Evolutionary conservation across 2,888 invertebrate genomes (phyloP), one percentile per base, ranked within the genome.

Genomic region (Nebria brevicollis): DNA sequence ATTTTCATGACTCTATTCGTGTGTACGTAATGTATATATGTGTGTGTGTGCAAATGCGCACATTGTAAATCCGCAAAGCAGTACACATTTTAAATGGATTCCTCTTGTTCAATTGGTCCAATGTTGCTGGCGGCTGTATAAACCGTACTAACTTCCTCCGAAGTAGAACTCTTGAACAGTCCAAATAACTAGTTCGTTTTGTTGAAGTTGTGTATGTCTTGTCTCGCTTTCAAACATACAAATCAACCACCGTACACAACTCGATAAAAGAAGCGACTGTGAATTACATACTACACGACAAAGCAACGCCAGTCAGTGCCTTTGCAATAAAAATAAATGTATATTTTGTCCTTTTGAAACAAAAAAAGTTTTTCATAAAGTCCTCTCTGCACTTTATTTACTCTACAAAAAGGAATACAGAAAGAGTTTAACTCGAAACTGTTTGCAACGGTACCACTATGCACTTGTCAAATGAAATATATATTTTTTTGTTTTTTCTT

Each of bases 141-240:
- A 34, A 66, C 66, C 70, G 13, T 26, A 26, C 70, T 7, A 11
- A 26, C 70, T 70, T 70, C 26, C 20, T 70, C 25, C 34, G 70
- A 25, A 25, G 34, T 70, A 70, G 70, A 70, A 70, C 70, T 70
- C 34, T 54, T 54, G 54, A 70, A 43, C 79, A 74, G 79, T 79
- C 80, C 70, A 80, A 80, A 75, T 80, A 80, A 64, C 70, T 80
- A 54, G 80, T 75, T 80, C 75, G 75, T 80, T 80, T 80, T 80
- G 80, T 80, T 75, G 70, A 65, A 75, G 70, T 75, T 75, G 34
- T 64, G 42, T 73, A 42, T 73, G 13, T 70, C 77, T 15, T 73
- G 54, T 54, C 54, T 54, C 54, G 54, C 41, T 11, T 73, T 26
- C 41, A 26, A 34, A 70, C 70, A 68, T 68, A 68, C 68, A 68